These are phyloP conservation scores for Serinus canaria DNA, from an alignment of 2,113 vertebrate species.

Conservation along the genomic window DNA sequence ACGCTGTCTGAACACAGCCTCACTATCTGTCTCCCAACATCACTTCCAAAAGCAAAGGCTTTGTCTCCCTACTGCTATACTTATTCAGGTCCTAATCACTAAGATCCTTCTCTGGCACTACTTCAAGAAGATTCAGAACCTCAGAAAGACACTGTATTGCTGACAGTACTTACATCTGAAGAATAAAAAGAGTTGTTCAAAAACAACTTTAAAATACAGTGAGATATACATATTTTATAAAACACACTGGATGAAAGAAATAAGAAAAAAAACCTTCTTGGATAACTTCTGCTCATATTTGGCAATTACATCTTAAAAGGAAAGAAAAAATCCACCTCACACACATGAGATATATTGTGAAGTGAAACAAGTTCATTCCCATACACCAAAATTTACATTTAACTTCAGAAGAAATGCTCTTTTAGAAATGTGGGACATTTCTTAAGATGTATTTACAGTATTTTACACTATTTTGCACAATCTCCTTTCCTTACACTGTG, in stretches of 20 bases:
- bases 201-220: not conserved
- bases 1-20: not conserved
- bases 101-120: constrained; percentile 31
- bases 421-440: not conserved
- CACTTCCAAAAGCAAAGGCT: constrained; percentile 24
- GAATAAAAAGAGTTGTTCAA: not conserved
- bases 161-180: not conserved
- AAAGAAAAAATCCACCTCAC: not conserved
- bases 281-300: not conserved
- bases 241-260: not conserved
- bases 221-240: not conserved
- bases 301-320: not conserved
- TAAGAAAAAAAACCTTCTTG: not conserved
- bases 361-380: not conserved
- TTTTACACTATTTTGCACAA: not conserved
- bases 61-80: not conserved
- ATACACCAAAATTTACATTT: not conserved
- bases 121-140: constrained; percentile 24
- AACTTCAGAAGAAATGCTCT: not conserved
- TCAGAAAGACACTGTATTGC: not conserved
- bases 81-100: constrained; percentile 15
- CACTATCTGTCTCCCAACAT: not conserved
- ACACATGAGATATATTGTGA: not conserved
- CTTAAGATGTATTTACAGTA: not conserved
- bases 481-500: not conserved